These are phyloP conservation scores for Drosophila affinis DNA, from an alignment of 2,888 invertebrate genomes.

Conservation along the genomic window DNA sequence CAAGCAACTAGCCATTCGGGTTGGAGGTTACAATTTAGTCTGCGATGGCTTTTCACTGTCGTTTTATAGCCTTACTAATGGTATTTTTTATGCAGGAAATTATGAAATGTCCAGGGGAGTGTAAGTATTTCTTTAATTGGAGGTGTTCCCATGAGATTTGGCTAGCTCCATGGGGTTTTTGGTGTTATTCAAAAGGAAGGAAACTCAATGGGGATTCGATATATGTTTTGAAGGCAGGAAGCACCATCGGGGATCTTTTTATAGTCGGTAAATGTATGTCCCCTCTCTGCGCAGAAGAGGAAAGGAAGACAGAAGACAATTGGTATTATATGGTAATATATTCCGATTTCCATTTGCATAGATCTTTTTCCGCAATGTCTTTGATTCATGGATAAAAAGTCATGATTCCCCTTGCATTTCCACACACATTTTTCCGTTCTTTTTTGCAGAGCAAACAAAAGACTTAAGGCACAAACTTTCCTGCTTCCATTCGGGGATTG, in stretches of 20 bases:
- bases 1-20: constrained; percentile 22
- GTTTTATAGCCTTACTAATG: constrained; percentile 7
- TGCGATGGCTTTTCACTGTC: constrained; percentile 11
- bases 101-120: no score
- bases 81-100: constrained; percentile 3
- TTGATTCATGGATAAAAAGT: no score
- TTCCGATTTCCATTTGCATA: background rate
- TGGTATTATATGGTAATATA: no score
- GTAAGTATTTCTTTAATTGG: background rate
- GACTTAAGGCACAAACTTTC: constrained; percentile 67
- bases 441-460: constrained; percentile 57
- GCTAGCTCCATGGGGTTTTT: no score
- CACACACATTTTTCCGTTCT: constrained; percentile 2
- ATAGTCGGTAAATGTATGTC: background rate
- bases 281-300: no score
- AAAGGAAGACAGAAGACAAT: no score
- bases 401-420: background rate
- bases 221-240: background rate
- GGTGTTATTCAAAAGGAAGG: no score
- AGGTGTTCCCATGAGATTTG: background rate
- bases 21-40: background rate
- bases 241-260: background rate
- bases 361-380: background rate
- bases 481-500: background rate
- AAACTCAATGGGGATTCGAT: background rate